Conservation (phyloP, 2,797 vertebrate genomes). For the Erithacus rubecula region DNA sequence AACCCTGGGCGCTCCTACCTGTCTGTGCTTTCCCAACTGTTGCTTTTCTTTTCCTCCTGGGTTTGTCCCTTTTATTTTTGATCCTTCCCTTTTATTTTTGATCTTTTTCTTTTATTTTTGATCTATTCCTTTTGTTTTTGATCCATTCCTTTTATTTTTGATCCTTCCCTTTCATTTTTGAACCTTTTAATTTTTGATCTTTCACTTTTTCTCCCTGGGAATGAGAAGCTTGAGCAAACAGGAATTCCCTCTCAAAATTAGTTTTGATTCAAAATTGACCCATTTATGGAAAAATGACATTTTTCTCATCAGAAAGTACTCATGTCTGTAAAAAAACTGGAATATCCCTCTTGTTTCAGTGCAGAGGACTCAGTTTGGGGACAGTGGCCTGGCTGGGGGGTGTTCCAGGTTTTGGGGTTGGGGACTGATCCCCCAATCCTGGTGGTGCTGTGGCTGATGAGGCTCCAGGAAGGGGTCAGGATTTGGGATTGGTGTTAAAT, state of each 20-base stretch:
- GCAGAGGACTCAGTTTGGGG: rapidly evolving
- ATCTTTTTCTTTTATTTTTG: background rate
- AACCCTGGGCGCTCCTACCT: background rate
- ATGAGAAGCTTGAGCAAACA: background rate
- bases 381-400: rapidly evolving
- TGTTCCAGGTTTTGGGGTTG: background rate
- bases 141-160: background rate
- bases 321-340: background rate
- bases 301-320: background rate
- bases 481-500: background rate
- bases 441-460: background rate
- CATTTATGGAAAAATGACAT: rapidly evolving
- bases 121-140: background rate
- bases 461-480: background rate
- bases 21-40: background rate
- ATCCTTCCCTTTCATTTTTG: background rate
- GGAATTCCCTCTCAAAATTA: background rate
- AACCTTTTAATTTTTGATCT: background rate
- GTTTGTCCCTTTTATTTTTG: background rate
- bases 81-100: background rate
- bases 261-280: rapidly evolving
- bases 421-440: background rate
- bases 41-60: background rate
- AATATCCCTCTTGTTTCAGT: rapidly evolving
- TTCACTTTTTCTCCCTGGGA: background rate